phyloP scores from a whole-genome alignment of 2,797 vertebrate species.

The Anguilla pacifica region DNA sequence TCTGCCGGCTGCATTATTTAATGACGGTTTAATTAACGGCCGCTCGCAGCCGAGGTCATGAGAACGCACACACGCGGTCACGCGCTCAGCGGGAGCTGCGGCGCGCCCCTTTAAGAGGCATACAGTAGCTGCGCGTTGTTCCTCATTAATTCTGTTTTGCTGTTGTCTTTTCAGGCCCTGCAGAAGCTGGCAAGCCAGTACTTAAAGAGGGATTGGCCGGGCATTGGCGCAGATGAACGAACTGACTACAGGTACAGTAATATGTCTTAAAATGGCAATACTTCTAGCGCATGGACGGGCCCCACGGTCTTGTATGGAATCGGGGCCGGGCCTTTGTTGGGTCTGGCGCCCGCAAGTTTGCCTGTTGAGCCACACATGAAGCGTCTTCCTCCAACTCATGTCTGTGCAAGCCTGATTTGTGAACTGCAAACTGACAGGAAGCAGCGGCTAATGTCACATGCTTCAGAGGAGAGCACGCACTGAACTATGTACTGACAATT shows the following conservation, averaged over 20 bases:
- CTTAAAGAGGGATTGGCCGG: constrained; percentile 96
- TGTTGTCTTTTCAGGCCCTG: constrained; percentile 78
- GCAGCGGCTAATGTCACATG: too few relatives aligned
- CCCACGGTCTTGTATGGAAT: background rate
- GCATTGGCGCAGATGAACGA: constrained; percentile 87
- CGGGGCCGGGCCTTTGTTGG: background rate
- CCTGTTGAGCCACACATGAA: background rate
- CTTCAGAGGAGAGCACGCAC: too few relatives aligned
- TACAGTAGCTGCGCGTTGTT: constrained; percentile 1
- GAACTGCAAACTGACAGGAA: background rate
- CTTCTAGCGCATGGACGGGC: background rate
- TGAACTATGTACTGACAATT: too few relatives aligned
- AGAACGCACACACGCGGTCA: constrained; percentile 43
- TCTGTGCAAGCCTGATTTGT: background rate
- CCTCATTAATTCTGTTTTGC: constrained; percentile 18
- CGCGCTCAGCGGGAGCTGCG: background rate
- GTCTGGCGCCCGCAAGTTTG: background rate
- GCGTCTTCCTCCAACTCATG: too few relatives aligned
- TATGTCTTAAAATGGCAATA: background rate
- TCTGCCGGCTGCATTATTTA: constrained; percentile 37
- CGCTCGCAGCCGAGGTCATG: constrained; percentile 37
- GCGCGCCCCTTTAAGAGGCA: background rate
- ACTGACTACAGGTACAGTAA: constrained; percentile 87
- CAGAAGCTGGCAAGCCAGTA: constrained; percentile 97
- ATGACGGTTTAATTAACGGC: constrained; percentile 40